Percentiles rank a stretch among this genome's conserved stretches.
Evolutionary conservation across 2,797 vertebrate species (phyloP).

Genomic region (Coilia nasus): DNA sequence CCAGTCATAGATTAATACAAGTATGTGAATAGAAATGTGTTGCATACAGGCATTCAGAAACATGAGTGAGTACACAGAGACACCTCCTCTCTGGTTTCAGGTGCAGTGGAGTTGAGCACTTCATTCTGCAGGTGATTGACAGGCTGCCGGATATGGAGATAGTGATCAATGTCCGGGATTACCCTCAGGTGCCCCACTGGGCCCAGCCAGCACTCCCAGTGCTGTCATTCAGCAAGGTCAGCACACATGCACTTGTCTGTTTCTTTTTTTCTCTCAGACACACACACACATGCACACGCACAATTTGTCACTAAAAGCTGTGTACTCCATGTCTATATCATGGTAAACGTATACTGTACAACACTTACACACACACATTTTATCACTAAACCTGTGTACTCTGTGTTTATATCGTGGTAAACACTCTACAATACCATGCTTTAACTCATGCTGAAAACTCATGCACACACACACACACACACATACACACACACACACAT

Average conservation of each 20-base stretch:
- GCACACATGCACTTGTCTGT: not conserved
- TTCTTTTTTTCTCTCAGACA: too few relatives aligned
- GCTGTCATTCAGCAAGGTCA: conserved; percentile 97
- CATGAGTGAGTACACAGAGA: not conserved
- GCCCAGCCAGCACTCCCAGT: conserved; percentile 85
- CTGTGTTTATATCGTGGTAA: too few relatives aligned
- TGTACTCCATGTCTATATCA: too few relatives aligned
- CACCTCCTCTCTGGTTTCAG: conserved; percentile 63
- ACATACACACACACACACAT: not conserved
- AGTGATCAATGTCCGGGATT: conserved; percentile 96
- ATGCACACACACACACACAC: too few relatives aligned
- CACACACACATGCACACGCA: too few relatives aligned
- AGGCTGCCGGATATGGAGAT: conserved; percentile 90
- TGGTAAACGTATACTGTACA: too few relatives aligned
- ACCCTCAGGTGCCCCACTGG: conserved; percentile 93
- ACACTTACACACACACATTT: not conserved
- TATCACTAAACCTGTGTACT: too few relatives aligned
- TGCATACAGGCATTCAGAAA: not conserved
- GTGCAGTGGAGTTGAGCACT: conserved; percentile 96
- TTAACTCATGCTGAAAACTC: not conserved
- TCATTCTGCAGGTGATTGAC: conserved; percentile 85
- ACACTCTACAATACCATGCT: not conserved
- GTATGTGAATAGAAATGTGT: too few relatives aligned
- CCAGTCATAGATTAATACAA: too few relatives aligned
- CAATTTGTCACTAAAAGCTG: too few relatives aligned